Evolutionary conservation across 2,113 vertebrate species (phyloP), one percentile per base, ranked within the genome.

Genomic region (Tiliqua scincoides): DNA sequence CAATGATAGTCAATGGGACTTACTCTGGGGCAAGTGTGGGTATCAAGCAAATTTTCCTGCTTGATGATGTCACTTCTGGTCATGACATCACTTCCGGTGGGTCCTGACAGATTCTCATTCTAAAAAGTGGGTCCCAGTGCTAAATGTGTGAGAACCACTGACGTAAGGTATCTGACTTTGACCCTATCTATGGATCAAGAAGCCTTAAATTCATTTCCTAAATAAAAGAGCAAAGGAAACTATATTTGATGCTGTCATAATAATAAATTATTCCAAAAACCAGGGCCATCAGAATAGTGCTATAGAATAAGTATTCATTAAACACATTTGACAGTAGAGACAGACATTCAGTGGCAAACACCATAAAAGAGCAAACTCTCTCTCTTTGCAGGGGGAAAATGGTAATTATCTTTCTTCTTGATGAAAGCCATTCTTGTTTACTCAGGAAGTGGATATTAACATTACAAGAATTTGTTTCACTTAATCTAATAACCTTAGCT

Each of bases 341-440:
- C 68, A 72, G 32, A 90, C 2, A 89, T 73, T 20, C 43, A 75
- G 43, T 87, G 92, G 88, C 52, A 83, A 92, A 93, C 89, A 21
- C 37, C 67, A 5, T 61, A 72, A 4, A 48, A 59, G 21, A 85
- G 52, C 76, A 73, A 87, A 11, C 1, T 25, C 81, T 35, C 6
- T 89, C 23, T 90, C 18, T 89, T 92, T 92, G 79, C 76, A 82
- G 84, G 40, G 14, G 43, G n/a, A 18, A 79, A 88, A 85, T 48
- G 9, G 12, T 91, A 92, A 93, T 94, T 92, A 87, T 79, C 85
- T 86, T 1, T 89, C 75, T 84, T 88, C 82, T 79, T 89, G 82
- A 91, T 67, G 85, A 86, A 91, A 93, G 30, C 3, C 12, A 88
- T 92, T 59, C 48, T 84, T 90, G 79, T 91, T 94, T 85, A 89